Conservation (phyloP, 2,113 vertebrate genomes). For the human region DNA sequence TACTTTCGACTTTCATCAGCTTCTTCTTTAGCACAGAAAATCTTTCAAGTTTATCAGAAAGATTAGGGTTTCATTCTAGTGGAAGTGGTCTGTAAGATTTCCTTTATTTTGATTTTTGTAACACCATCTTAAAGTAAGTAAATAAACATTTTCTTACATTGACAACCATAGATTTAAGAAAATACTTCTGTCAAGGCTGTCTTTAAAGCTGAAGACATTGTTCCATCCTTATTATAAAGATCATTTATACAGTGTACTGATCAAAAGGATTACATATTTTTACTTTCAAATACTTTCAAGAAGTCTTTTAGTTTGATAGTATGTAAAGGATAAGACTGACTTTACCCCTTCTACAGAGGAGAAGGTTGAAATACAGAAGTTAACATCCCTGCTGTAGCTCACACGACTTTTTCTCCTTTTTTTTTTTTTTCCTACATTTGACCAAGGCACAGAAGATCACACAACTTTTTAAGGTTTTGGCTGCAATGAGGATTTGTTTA, state of each 20-base stretch:
- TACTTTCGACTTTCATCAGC: neutral
- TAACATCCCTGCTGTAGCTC: neutral
- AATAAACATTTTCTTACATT: conserved; percentile 71
- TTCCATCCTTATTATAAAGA: neutral
- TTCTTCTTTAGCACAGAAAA: conserved; percentile 33
- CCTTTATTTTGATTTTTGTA: conserved; percentile 64
- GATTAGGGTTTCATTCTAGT: neutral
- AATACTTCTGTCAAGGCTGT: neutral
- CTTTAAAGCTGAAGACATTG: neutral
- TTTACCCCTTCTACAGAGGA: neutral
- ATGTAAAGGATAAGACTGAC: neutral
- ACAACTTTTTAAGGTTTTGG: neutral
- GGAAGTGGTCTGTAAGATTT: neutral
- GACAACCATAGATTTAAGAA: conserved; percentile 1
- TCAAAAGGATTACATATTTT: neutral
- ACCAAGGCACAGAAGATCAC: no score
- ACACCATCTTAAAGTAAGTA: conserved; percentile 39
- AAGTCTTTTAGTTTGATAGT: neutral
- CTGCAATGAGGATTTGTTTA: neutral
- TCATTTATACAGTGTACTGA: neutral
- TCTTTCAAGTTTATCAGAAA: conserved; percentile 53
- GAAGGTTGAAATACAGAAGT: neutral
- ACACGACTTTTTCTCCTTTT: no score
- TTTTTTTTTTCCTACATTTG: no score
- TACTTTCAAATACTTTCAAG: conserved; percentile 7